These are phyloP conservation scores for Pristionchus japonicus DNA, from an alignment of 2,888 invertebrate species.

Conservation along the genomic window DNA sequence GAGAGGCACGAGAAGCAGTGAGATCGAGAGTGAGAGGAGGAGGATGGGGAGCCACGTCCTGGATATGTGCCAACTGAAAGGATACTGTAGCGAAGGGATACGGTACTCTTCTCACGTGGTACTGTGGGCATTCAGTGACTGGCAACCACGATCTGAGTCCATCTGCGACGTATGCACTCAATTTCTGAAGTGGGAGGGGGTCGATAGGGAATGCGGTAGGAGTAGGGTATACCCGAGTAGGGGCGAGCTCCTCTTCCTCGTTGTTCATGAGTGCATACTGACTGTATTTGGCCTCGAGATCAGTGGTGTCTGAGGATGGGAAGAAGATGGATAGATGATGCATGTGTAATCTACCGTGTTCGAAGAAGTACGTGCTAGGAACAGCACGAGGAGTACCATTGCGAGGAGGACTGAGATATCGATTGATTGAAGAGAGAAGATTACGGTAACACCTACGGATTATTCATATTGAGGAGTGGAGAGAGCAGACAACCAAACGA, in stretches of 20 bases:
- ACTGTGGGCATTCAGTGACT: background rate
- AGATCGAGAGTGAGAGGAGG: constrained; percentile 6
- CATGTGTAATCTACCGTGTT: background rate
- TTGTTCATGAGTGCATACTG: constrained; percentile 21
- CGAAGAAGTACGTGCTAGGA: constrained; percentile 38
- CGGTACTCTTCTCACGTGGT: constrained; percentile 9
- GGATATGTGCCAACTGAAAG: constrained; percentile 9
- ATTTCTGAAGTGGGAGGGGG: background rate
- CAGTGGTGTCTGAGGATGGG: background rate
- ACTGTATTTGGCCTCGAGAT: constrained; percentile 22
- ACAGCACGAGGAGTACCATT: constrained; percentile 33
- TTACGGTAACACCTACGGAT: background rate
- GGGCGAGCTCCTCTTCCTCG: constrained; percentile 10
- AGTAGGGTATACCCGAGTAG: constrained; percentile 14
- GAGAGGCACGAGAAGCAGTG: background rate
- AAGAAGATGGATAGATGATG: background rate
- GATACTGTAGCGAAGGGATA: background rate
- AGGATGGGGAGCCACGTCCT: constrained; percentile 5
- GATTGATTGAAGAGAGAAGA: background rate
- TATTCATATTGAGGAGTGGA: constrained; percentile 14
- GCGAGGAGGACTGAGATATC: background rate
- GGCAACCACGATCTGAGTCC: constrained; percentile 33
- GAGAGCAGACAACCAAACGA: background rate
- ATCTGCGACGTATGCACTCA: constrained; percentile 43
- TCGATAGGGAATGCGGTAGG: background rate